phyloP scores from a whole-genome alignment of 2,888 invertebrate species.

The Platypus cylindrus region DNA sequence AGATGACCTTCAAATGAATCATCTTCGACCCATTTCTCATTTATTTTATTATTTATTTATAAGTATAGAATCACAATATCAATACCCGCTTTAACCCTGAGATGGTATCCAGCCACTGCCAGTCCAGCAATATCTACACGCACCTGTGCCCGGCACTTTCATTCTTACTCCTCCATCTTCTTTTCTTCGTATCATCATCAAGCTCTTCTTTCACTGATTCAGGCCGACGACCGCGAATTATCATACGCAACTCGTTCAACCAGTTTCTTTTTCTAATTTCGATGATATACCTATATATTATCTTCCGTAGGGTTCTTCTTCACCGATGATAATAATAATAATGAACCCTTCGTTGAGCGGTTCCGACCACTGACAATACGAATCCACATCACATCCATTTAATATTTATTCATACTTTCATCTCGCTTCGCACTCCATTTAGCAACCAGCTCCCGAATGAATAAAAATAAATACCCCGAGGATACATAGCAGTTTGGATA shows the following conservation, averaged over 20 bases:
- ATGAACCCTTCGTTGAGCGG: neutral
- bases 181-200: too few relatives aligned
- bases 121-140: conserved; percentile 25
- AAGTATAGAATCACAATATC: too few relatives aligned
- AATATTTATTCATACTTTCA: neutral
- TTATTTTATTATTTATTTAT: too few relatives aligned
- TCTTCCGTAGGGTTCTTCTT: too few relatives aligned
- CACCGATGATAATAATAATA: neutral
- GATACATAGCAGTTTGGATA: too few relatives aligned
- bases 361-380: neutral
- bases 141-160: conserved; percentile 30
- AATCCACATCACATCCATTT: neutral
- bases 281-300: conserved; percentile 19
- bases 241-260: conserved; percentile 35
- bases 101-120: neutral
- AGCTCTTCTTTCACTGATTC: conserved; percentile 14
- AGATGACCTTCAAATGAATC: too few relatives aligned
- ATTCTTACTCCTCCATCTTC: too few relatives aligned
- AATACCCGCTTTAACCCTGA: too few relatives aligned
- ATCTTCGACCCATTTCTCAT: too few relatives aligned
- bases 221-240: conserved; percentile 33
- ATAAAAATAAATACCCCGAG: too few relatives aligned
- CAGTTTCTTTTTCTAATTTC: conserved; percentile 33
- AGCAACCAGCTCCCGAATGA: too few relatives aligned
- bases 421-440: neutral